Evolutionary conservation across 2,797 vertebrate species (phyloP).

Genomic region (Gallinago nigripennis): DNA sequence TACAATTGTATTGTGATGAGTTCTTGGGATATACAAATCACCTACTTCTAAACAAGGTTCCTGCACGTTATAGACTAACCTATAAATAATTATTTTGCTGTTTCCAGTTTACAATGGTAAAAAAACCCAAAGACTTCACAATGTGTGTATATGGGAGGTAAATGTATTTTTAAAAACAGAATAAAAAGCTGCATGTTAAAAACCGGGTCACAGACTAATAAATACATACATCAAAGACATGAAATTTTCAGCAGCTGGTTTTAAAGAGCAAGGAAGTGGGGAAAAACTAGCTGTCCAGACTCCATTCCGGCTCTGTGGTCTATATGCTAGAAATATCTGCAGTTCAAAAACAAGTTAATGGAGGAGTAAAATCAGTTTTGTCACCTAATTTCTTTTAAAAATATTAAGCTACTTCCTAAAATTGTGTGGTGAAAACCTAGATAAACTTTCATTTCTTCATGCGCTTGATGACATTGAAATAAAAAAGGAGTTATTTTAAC

Average conservation of each 20-base stretch:
- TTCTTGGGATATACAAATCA: slow-evolving; percentile 45
- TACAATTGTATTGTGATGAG: neutral
- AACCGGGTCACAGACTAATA: slow-evolving; percentile 71
- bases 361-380: slow-evolving; percentile 41
- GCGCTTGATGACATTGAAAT: slow-evolving; percentile 46
- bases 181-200: slow-evolving; percentile 76
- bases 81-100: slow-evolving; percentile 49
- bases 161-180: slow-evolving; percentile 72
- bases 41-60: slow-evolving; percentile 50
- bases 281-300: slow-evolving; percentile 50
- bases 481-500: slow-evolving; percentile 60
- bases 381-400: slow-evolving; percentile 22
- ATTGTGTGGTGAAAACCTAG: slow-evolving; percentile 62
- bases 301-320: slow-evolving; percentile 31
- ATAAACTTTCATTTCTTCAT: slow-evolving; percentile 48
- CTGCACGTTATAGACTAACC: slow-evolving; percentile 25
- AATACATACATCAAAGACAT: slow-evolving; percentile 70
- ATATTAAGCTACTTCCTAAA: slow-evolving; percentile 55
- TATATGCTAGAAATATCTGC: slow-evolving; percentile 23
- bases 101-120: slow-evolving; percentile 69
- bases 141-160: slow-evolving; percentile 62
- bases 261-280: slow-evolving; percentile 62
- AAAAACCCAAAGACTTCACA: slow-evolving; percentile 64
- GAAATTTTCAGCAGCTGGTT: slow-evolving; percentile 72
- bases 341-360: slow-evolving; percentile 50